Evolutionary conservation across 2,888 invertebrate genomes (phyloP), one percentile per base, ranked within the genome.

Genomic region (Gonocerus acuteangulatus): DNA sequence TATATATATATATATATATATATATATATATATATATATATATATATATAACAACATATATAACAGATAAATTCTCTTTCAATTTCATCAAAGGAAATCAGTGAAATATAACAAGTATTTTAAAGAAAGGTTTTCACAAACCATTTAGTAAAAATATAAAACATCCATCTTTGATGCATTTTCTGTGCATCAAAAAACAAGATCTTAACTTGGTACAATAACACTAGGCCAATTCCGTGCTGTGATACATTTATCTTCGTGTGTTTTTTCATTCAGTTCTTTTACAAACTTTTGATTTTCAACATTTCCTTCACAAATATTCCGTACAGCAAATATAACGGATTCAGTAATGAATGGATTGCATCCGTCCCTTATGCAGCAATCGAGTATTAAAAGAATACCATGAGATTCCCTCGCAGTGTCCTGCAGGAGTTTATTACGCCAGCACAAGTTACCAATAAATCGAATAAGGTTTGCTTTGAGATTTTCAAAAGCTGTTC

Each of bases 311-410:
- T 57, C 47, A 34, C 45, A 47, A 18, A 57, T 13, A 47, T 57
- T 57, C 1, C 57, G 44, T 23, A 57, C 32, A 6, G 57, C 57
- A 57, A 45, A 57, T 18, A 57, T 18, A 16, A 23, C 22, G 2
- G 45, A 22, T 45, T 57, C 57, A 6, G 45, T 47, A 47, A 57
- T 57, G 45, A 57, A 57, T 27, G 57, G 57, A 32, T 57, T 57
- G 3, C 27, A 45, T 15, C 32, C 47, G 45, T 45, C 47, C 16
- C 57, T 22, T 7, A 47, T 44, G 23, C 57, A 57, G 16, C 47
- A 44, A n/a, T 47, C 32, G 18, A 57, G 45, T 13, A 57, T 57
- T 34, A 57, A n/a, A 2, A 45, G 57, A n/a, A 57, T 6, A 15
- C 45, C 27, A 11, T 23, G 27, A 19, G n/a, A 18, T 1, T 34